Evolutionary conservation across 2,888 invertebrate species (phyloP), one percentile per base, ranked within the genome.

Genomic region (Taenaris catops): DNA sequence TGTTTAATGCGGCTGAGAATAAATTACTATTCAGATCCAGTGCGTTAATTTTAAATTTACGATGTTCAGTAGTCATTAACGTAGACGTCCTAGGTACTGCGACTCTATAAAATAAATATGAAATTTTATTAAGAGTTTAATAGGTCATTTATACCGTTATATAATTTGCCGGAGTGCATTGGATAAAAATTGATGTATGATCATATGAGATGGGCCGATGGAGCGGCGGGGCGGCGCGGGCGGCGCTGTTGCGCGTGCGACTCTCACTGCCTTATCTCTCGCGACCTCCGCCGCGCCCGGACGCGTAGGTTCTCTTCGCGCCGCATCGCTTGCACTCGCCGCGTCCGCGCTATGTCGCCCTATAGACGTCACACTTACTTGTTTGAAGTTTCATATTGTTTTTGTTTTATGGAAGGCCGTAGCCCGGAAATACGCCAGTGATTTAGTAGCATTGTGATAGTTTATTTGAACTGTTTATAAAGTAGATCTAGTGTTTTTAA

Each of bases 261-360:
- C 83, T 84, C 83, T 84, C 84, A 74, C 84, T 79, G 71, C 67
- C 83, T 86, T 86, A 86, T 86, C 86, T 86, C 74, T 67, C 80
- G 86, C 86, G 86, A 81, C 86, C 84, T 83, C 84, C 81, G 83
- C 66, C 68, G 75, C 78, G 80, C 72, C 68, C 69, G 76, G 72
- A 79, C 81, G 81, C 81, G 81, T 75, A 81, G 78, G 74, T 70
- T 53, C 64, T 62, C 69, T 63, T 71, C 72, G 78, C 66, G 64
- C 63, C 66, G 61, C 55, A 53, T 61, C 65, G 60, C 57, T 55
- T 55, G 53, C 52, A 58, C 51, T 51, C 62, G 64, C 60, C 70
- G 70, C 65, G 63, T 45, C 60, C 74, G 70, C 81, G 81, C 65
- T 80, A 81, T 81, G 81, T 69, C 71, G 65, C 63, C 71, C 55